Evolutionary conservation across 2,113 vertebrate genomes (phyloP), one percentile per base, ranked within the genome.

Genomic region (Prietella phreatophila): DNA sequence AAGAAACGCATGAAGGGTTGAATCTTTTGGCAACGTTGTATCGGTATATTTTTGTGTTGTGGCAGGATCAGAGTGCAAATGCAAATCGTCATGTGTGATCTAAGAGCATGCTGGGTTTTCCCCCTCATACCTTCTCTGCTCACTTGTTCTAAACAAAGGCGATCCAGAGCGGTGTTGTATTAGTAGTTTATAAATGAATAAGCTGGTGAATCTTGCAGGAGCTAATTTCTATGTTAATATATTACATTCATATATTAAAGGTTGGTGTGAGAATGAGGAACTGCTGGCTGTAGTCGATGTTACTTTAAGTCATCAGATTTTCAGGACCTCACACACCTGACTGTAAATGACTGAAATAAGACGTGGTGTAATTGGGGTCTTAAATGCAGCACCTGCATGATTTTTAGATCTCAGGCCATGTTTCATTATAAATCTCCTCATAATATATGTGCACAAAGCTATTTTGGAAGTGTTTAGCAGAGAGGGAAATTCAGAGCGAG

Each of bases 401-500:
- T 47, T 61, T 75, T 53, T 75, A 50, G 13, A 27, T 15, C 9
- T 60, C 39, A 5, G n/a, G 36, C 25, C 19, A 50, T 39, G 36
- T 42, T 56, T 73, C 33, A 87, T 69, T 27, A 14, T 30, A 61
- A 87, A 81, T 80, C 36, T 73, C 27, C 55, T 60, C 11, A 11
- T 55, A 58, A 13, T 56, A 1, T n/a, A 33, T 33, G 30, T 3
- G 63, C 47, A 58, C 9, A 19, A 19, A 36, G 39, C 39, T 76
- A 3, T 80, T 53, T 65, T 81, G 76, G 67, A 14, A 75, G 53
- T 33, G 47, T 73, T 25, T 65, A 39, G 42, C 30, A 67, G n/a
- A 65, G 58, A 65, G 58, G 53, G 67, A 73, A 73, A n/a, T 60
- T 67, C 73, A 84, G 86, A 61, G 67, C 67, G 86, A 61, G 67